These are phyloP conservation scores for Ptilorrhoa leucosticta DNA, from an alignment of 2,113 vertebrate species.

Conservation along the genomic window DNA sequence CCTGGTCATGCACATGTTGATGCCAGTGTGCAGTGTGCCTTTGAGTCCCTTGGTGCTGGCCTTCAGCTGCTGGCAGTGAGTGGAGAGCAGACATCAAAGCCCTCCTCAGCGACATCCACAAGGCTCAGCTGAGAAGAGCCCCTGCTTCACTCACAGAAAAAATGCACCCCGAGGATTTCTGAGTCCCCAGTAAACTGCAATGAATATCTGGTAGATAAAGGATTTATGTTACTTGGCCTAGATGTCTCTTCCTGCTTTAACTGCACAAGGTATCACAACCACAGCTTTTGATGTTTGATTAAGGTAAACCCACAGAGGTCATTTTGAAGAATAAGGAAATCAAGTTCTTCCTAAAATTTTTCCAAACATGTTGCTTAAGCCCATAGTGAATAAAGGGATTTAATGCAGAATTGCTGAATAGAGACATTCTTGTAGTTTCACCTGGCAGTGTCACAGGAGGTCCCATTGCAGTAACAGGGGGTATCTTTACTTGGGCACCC, in stretches of 20 bases:
- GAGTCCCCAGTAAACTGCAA: not conserved
- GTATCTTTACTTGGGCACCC: not conserved
- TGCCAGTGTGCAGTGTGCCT: rapidly evolving
- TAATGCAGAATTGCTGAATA: not conserved
- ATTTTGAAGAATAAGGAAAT: not conserved
- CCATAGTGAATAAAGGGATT: not conserved
- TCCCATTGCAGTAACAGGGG: not conserved
- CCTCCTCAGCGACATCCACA: not conserved
- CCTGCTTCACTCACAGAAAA: not conserved
- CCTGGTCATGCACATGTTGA: not conserved
- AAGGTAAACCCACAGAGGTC: not conserved
- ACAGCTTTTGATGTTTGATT: not conserved
- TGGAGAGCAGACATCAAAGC: rapidly evolving
- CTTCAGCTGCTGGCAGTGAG: not conserved
- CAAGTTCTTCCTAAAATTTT: not conserved
- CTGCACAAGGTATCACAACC: not conserved
- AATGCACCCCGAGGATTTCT: rapidly evolving
- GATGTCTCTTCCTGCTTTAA: not conserved
- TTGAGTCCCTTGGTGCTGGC: not conserved
- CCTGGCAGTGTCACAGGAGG: not conserved
- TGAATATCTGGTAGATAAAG: not conserved
- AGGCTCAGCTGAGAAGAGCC: not conserved
- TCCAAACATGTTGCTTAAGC: not conserved
- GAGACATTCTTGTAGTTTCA: not conserved
- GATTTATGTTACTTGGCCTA: not conserved